Conservation (phyloP, 2,797 vertebrate genomes). For the Aeoliscus strigatus region DNA sequence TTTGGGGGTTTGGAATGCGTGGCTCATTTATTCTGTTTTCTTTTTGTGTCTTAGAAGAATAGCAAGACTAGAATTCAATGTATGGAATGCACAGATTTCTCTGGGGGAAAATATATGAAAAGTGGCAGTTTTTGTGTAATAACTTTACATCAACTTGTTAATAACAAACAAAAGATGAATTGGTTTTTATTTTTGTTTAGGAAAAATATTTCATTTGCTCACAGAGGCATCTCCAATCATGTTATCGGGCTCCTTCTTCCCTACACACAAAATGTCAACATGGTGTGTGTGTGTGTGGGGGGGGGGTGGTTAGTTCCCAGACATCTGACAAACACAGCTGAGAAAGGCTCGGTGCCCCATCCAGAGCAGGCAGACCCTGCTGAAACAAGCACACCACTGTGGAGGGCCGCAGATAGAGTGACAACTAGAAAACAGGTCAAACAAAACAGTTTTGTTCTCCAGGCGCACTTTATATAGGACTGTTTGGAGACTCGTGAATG, state of each 20-base stretch:
- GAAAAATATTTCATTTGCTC: constrained; percentile 25
- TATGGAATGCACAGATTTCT: too few species aligned
- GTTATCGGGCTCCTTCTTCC: constrained; percentile 22
- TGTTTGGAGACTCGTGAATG: constrained; percentile 50
- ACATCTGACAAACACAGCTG: constrained; percentile 49
- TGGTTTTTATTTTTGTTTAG: constrained; percentile 23
- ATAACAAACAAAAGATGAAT: constrained; percentile 28
- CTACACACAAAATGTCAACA: neutral
- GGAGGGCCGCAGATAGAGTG: constrained; percentile 65
- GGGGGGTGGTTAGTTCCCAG: constrained; percentile 40
- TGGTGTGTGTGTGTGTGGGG: too few species aligned
- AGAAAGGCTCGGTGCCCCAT: constrained; percentile 46
- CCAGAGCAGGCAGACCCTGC: constrained; percentile 44
- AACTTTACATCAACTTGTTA: neutral
- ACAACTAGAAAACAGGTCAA: constrained; percentile 56
- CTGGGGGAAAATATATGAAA: constrained; percentile 2
- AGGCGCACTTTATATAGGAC: constrained; percentile 53
- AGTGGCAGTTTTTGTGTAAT: too few species aligned
- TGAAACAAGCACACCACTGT: constrained; percentile 70
- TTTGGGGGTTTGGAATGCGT: constrained; percentile 30
- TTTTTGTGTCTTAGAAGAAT: constrained; percentile 15
- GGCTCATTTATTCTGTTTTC: constrained; percentile 27
- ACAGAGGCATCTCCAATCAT: constrained; percentile 11
- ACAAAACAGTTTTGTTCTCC: constrained; percentile 72
- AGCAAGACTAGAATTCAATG: neutral